Conservation (phyloP, 2,888 invertebrate species). For the Iselma pallidipennis region DNA sequence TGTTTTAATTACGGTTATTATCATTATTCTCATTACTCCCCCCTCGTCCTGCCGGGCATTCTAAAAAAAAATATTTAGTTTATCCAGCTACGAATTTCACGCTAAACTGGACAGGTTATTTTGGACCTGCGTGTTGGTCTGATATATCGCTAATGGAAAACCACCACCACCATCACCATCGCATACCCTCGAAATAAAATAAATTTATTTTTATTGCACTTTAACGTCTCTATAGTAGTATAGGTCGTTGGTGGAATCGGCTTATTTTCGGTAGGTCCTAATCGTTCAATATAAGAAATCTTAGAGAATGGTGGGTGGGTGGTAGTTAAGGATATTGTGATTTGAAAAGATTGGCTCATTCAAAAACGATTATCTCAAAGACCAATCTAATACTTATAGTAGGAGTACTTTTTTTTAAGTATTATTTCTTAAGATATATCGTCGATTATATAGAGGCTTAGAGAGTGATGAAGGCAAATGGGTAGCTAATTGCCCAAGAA, state of each 20-base stretch:
- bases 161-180: not conserved
- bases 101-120: not conserved
- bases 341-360: conserved; percentile 11
- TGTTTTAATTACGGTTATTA: no score
- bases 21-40: no score
- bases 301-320: no score
- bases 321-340: no score
- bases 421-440: not conserved
- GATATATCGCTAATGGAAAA: not conserved
- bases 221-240: not conserved
- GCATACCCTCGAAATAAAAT: conserved; percentile 1
- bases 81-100: not conserved
- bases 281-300: conserved; percentile 12
- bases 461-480: not conserved
- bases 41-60: no score
- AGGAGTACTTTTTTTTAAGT: not conserved
- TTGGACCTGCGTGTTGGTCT: no score
- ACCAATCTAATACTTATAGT: no score
- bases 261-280: not conserved
- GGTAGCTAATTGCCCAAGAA: not conserved
- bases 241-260: not conserved
- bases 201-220: conserved; percentile 5
- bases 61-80: no score
- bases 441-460: not conserved
- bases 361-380: conserved; percentile 25